phyloP scores from a whole-genome alignment of 2,888 invertebrate genomes.

The Azorinus chamasolen region DNA sequence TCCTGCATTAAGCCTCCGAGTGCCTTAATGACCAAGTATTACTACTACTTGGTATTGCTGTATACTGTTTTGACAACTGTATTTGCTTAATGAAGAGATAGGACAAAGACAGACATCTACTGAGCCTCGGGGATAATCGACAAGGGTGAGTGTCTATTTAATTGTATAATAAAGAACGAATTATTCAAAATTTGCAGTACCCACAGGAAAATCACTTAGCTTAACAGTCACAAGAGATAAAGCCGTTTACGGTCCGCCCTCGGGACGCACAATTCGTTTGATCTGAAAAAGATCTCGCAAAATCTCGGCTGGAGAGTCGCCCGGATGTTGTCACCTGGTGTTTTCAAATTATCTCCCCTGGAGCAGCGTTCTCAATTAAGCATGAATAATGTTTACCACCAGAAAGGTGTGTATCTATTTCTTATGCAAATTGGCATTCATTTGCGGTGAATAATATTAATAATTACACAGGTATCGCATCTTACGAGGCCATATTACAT shows the following conservation, averaged over 20 bases:
- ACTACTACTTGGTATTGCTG: background rate
- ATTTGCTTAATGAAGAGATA: slow-evolving; percentile 6
- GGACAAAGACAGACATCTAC: background rate
- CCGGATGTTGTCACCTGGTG: slow-evolving; percentile 56
- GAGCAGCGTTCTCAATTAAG: slow-evolving; percentile 49
- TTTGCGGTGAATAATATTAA: slow-evolving; percentile 1
- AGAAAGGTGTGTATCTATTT: slow-evolving; percentile 23
- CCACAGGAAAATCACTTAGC: slow-evolving; percentile 35
- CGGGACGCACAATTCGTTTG: slow-evolving; percentile 38
- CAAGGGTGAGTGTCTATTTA: slow-evolving; percentile 16
- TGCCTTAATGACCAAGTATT: too few relatives aligned
- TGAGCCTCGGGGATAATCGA: background rate
- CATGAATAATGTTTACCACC: slow-evolving; percentile 19
- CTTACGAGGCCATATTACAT: too few relatives aligned
- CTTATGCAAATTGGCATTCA: slow-evolving; percentile 39
- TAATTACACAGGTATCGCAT: background rate
- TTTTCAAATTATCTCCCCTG: slow-evolving; percentile 25
- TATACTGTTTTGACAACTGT: slow-evolving; percentile 10
- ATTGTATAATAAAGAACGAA: slow-evolving; percentile 60
- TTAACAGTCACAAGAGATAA: slow-evolving; percentile 56
- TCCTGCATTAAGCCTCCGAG: too few relatives aligned
- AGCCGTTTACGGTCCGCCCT: slow-evolving; percentile 43
- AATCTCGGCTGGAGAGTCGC: slow-evolving; percentile 56
- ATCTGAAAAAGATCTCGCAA: slow-evolving; percentile 57
- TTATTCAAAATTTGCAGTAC: slow-evolving; percentile 58